Base-by-base conservation (phyloP, 1,140 invertebrate genomes). In the Musca domestica region DNA sequence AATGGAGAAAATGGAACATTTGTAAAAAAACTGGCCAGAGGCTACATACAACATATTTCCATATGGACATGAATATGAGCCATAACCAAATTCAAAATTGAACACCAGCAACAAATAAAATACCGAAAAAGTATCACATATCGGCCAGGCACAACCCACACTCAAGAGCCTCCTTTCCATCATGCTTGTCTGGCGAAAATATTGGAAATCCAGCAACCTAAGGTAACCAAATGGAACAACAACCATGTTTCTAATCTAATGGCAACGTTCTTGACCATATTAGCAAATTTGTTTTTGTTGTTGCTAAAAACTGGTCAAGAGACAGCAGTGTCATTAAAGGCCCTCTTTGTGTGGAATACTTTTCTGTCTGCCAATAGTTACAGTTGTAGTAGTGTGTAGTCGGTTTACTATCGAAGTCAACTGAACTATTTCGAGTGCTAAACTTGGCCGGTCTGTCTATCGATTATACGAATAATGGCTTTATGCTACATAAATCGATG, bases 401-500 rank as follows among this genome's bases (percentile, higher is more conserved):
- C 17, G 25, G 30, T 27, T 58, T 58, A 30, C 27, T 30, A 30
- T 30, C 27, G 27, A 30, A 5, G 34, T 12, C 6, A 12, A 5
- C 34, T 41, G 34, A 41, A 41, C 10, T 41, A 12, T 41, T 9
- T 41, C 34, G 2, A 41, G 2, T 41, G 10, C 34, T 41, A 41
- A 41, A 41, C 2, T 41, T 41, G 4, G 56, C 23, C 27, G 25
- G 54, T 10, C 56, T 61, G 54, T 10, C 56, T 61, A 61, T 61
- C 56, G 56, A 61, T 61, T 61, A 61, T 61, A 61, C 56, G 56
- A 34, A 61, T 61, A 61, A 61, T 61, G 56, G 56, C 19, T 61
- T 34, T 61, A 61, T 61, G 20, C 56, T 19, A 61, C 56, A 61
- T 61, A 61, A 61, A 61, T 61, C 56, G 56, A 61, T 61, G 56